Percentiles rank a stretch among this genome's conserved stretches.
phyloP scores from a whole-genome alignment of 1,140 invertebrate species.

The Temnothorax curvispinosus region DNA sequence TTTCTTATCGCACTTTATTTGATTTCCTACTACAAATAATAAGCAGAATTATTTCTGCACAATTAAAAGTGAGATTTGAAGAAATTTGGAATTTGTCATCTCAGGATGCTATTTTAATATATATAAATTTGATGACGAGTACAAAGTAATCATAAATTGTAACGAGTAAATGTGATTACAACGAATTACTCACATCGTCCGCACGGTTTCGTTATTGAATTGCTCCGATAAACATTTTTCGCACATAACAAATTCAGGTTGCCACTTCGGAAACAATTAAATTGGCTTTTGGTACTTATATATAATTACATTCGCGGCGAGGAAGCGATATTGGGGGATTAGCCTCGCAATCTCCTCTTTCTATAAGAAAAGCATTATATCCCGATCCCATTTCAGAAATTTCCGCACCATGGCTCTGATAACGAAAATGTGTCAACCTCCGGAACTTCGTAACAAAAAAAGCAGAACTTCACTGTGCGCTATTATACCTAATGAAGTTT shows the following conservation, averaged over 20 bases:
- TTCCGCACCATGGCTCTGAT: background rate
- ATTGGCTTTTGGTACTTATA: background rate
- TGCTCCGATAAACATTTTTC: background rate
- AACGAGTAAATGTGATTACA: background rate
- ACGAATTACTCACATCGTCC: constrained; percentile 5
- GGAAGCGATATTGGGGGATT: background rate
- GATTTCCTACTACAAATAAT: background rate
- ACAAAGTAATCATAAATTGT: background rate
- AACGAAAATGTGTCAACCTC: background rate
- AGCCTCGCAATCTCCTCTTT: background rate
- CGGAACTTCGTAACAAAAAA: background rate
- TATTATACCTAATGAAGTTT: constrained; percentile 14
- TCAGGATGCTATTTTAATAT: background rate
- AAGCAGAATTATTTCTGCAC: background rate
- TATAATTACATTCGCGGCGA: background rate
- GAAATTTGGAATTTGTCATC: background rate
- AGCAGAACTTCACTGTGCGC: background rate
- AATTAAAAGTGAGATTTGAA: background rate
- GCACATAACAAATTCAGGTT: background rate
- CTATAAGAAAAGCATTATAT: background rate
- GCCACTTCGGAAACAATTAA: background rate
- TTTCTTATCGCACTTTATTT: background rate
- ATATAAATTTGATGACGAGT: background rate
- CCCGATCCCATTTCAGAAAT: constrained; percentile 12
- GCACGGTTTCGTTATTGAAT: background rate